These are phyloP conservation scores for Ctenosaura bakeri DNA, from an alignment of 2,797 vertebrate species.

Conservation along the genomic window DNA sequence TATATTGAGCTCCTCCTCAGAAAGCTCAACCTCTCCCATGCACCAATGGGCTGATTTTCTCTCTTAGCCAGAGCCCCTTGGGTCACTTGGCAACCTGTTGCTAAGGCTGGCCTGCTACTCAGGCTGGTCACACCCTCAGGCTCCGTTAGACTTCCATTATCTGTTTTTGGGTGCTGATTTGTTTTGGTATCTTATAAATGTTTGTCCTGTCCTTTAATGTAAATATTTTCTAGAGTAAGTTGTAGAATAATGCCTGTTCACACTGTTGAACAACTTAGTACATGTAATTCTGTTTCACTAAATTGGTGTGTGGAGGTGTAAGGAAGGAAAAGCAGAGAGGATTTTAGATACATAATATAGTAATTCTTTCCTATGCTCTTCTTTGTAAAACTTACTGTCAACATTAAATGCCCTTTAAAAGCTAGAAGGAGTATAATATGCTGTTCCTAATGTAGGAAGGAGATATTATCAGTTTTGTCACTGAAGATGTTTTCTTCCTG, in stretches of 20 bases:
- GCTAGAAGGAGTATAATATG: background rate
- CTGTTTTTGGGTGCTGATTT: background rate
- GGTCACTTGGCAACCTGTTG: too few relatives aligned
- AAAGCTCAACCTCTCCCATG: too few relatives aligned
- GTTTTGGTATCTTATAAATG: background rate
- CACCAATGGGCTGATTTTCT: too few relatives aligned
- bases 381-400: background rate
- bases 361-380: background rate
- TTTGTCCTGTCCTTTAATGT: background rate
- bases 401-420: background rate
- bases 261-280: background rate
- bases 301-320: background rate
- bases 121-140: too few relatives aligned
- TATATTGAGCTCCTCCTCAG: too few relatives aligned
- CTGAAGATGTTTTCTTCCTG: background rate
- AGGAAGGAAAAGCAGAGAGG: background rate
- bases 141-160: background rate
- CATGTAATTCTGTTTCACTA: background rate
- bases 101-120: too few relatives aligned
- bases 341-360: background rate
- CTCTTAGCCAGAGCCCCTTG: too few relatives aligned
- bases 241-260: background rate
- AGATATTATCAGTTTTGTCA: constrained; percentile 23
- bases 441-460: background rate
- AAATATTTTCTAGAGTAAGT: background rate